Evolutionary conservation across 2,113 vertebrate species (phyloP), one percentile per base, ranked within the genome.

Genomic region (Centropus bengalensis): DNA sequence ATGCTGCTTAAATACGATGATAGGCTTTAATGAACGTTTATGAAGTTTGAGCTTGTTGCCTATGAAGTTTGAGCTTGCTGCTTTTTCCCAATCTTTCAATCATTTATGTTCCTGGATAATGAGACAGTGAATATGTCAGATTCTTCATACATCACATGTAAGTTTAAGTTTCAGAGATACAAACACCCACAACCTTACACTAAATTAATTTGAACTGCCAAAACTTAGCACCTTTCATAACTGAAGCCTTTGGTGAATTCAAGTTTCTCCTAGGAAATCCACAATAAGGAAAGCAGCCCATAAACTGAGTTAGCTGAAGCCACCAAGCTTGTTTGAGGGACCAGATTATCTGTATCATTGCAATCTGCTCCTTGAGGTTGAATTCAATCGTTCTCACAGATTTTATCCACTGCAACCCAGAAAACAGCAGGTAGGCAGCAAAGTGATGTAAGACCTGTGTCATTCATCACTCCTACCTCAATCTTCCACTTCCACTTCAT

Each of bases 1-100:
- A 49, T 55, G 64, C 93, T 86, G 51, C 83, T 90, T 84, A 40
- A 85, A 90, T 32, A 78, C 21, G 7, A 73, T 63, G 74, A 91
- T 60, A 74, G 88, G 91, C 81, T 89, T 91, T 22, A 94, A 95
- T 66, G 45, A 92, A 86, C n/a, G 42, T 89, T 89, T 86, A 83
- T 49, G 63, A 89, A 92, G 49, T 86, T 76, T 62, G 36, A 36
- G 20, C 42, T 89, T 91, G 75, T 78, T 92, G n/a, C 5, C 36
- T 86, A 83, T 49, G 63, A 89, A 92, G 49, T 86, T 76, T 62
- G 36, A 36, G 20, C 42, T 89, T 91, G 75, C 75, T 92, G n/a
- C 5, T 38, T 83, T 82, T 89, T 45, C 7, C 42, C 56, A 17
- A 16, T 45, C 63, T 58, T 94, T 91, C 78, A 67, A 71, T 77